phyloP scores from a whole-genome alignment of 2,113 vertebrate genomes.

The Mormyrus iriodes region DNA sequence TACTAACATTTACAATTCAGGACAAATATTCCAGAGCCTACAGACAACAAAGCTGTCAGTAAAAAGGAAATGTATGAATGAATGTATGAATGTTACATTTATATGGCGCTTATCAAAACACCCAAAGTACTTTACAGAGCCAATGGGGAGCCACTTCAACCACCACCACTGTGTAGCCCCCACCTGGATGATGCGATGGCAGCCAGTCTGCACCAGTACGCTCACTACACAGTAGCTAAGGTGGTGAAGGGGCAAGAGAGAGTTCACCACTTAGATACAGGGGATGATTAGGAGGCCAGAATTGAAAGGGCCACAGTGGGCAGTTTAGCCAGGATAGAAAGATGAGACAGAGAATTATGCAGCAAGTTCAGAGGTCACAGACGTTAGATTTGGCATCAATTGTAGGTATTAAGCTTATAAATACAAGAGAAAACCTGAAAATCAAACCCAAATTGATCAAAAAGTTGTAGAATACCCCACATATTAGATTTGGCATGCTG shows the following conservation, averaged over 20 bases:
- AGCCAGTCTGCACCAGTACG: background rate
- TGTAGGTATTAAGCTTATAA: background rate
- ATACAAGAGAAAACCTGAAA: background rate
- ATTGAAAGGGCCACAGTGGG: background rate
- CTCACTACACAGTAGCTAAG: background rate
- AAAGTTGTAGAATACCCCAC: background rate
- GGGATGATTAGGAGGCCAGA: background rate
- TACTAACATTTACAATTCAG: background rate
- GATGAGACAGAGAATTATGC: background rate
- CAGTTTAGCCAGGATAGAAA: background rate
- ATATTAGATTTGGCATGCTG: constrained; percentile 47
- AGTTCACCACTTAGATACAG: background rate
- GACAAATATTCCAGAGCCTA: background rate
- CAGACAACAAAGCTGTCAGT: background rate
- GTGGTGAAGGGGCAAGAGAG: background rate
- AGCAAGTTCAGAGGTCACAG: background rate
- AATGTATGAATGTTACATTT: too few relatives aligned
- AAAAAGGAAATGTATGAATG: background rate
- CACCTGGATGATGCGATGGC: background rate
- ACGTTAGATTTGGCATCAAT: background rate
- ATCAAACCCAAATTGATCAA: background rate
- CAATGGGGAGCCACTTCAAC: background rate
- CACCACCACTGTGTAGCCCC: background rate
- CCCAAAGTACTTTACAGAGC: too few relatives aligned
- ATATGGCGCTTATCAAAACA: too few relatives aligned